Base-by-base conservation (phyloP, 1,140 invertebrate species). In the Pantala flavescens region DNA sequence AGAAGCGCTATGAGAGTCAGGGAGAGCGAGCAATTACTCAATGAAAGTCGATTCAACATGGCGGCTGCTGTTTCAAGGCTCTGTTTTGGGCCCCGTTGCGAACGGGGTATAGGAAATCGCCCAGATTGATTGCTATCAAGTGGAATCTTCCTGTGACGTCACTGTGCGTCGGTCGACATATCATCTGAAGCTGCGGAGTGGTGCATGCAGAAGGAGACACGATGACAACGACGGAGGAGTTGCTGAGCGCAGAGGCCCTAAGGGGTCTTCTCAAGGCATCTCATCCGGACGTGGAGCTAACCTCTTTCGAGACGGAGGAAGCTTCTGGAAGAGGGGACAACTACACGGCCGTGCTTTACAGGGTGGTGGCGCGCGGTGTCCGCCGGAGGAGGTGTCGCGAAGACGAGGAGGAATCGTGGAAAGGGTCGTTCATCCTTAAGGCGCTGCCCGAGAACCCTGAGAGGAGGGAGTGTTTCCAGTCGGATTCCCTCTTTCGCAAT, bases 291-390 rank as follows among this genome's bases (percentile, higher is more conserved):
- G 49, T 63, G 49, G 16, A 21, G 49, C 5, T 63, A 1, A 14
- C 49, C 16, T 63, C 49, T 3, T 76, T 84, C 19, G 79, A 90
- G 83, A 85, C 88, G 75, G 86, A 88, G n/a, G 87, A 84, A 10
- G 89, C 88, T 9, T 89, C 89, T 0, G 88, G 88, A 74, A 83
- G 89, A 49, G 89, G 90, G 9, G 90, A 91, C 76, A 91, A 90
- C 79, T 90, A 91, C 77, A 90, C 89, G 0, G 90, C 89, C 12
- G 89, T 90, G 85, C 80, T 90, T 0, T 90, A 90, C 79, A 85
- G 90, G 19, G 83, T 90, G 43, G 82, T 83, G 0, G 80, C 88
- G 0, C 87, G 85, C 76, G 89, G 90, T 0, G 83, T 83, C 43
- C 74, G 79, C 7, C 78, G 78, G n/a, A 80, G n/a, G 14, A 21